phyloP scores from a whole-genome alignment of 2,888 invertebrate species.

The Mamestra brassicae region DNA sequence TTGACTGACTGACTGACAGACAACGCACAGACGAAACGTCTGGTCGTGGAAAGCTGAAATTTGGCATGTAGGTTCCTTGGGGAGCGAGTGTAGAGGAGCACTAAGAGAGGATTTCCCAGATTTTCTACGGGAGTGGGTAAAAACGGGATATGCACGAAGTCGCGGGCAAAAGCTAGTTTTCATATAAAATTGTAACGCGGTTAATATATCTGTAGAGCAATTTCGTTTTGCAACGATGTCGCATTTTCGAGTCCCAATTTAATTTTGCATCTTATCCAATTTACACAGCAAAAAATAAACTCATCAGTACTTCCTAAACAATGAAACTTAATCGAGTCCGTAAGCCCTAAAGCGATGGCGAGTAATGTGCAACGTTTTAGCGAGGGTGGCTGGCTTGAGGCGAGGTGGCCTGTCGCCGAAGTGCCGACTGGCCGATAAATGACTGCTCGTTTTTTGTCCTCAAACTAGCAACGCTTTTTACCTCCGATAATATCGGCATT shows the following conservation, averaged over 20 bases:
- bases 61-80: too few species aligned
- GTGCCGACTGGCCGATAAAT: conserved; percentile 87
- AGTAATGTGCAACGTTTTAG: conserved; percentile 67
- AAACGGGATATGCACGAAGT: too few species aligned
- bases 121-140: too few species aligned
- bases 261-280: conserved; percentile 25
- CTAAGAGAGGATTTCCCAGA: too few species aligned
- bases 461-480: conserved; percentile 85
- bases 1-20: too few species aligned
- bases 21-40: too few species aligned
- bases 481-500: conserved; percentile 88
- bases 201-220: too few species aligned
- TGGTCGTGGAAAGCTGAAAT: too few species aligned
- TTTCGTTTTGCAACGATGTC: background rate
- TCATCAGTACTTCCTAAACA: conserved; percentile 61
- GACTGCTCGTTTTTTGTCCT: conserved; percentile 90
- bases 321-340: conserved; percentile 59
- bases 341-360: conserved; percentile 63
- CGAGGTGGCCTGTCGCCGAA: conserved; percentile 81
- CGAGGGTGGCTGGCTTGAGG: conserved; percentile 65
- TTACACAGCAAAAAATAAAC: conserved; percentile 50
- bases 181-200: too few species aligned
- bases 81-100: too few species aligned
- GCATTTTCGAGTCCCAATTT: background rate
- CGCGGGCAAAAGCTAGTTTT: too few species aligned